Evolutionary conservation across 2,113 vertebrate species (phyloP).

Genomic region (Hydropotes inermis): DNA sequence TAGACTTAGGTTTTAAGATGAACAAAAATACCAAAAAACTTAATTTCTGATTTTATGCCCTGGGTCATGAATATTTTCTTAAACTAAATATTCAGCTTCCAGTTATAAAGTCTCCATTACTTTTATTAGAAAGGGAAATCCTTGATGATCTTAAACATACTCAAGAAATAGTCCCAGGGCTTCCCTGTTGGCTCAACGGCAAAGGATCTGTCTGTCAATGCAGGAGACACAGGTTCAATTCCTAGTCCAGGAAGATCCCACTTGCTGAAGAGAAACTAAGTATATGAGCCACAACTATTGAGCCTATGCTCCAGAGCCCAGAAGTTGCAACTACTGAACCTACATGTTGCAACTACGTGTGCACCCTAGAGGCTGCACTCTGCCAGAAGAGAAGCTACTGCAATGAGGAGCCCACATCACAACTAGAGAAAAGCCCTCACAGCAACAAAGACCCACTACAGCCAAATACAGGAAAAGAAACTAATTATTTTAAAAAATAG

Average conservation of each 20-base stretch:
- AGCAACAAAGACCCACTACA: background rate
- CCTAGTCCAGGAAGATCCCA: background rate
- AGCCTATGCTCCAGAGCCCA: background rate
- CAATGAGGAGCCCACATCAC: background rate
- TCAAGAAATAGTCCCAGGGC: background rate
- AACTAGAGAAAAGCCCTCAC: background rate
- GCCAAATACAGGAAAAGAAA: background rate
- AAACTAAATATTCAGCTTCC: background rate
- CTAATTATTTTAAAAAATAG: background rate
- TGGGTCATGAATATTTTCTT: background rate
- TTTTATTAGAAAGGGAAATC: background rate
- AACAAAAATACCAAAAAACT: background rate
- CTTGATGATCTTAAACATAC: background rate
- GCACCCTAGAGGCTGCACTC: background rate
- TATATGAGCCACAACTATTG: background rate
- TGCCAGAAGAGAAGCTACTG: background rate
- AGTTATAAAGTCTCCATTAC: background rate
- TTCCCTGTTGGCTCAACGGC: background rate
- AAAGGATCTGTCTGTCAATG: background rate
- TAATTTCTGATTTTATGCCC: background rate
- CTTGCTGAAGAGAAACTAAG: background rate
- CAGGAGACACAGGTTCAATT: background rate
- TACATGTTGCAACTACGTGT: background rate
- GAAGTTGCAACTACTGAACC: background rate
- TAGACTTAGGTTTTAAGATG: background rate